phyloP scores from a whole-genome alignment of 2,113 vertebrate species.

The Motacilla alba region DNA sequence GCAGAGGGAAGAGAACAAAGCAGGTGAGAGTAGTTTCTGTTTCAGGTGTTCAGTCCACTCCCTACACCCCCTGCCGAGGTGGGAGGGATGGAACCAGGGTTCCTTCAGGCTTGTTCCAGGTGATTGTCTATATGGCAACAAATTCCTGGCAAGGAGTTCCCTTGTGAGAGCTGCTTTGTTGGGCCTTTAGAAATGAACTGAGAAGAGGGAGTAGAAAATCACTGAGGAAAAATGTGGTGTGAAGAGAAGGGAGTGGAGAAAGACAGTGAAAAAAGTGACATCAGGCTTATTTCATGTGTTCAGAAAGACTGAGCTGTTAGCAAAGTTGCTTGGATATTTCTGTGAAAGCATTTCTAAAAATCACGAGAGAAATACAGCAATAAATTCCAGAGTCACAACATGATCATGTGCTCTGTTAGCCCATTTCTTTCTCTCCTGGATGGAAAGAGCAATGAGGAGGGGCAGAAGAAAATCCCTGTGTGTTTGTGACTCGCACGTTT shows the following conservation, averaged over 20 bases:
- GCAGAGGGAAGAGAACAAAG: background rate
- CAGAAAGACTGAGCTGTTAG: background rate
- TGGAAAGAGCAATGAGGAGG: fast-evolving
- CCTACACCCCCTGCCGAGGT: background rate
- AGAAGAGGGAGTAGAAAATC: background rate
- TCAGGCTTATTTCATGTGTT: background rate
- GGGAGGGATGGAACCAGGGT: background rate
- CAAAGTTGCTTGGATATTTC: background rate
- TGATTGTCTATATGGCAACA: background rate
- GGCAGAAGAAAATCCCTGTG: background rate
- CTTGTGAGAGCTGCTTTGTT: background rate
- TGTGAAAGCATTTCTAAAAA: background rate
- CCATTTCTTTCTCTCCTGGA: background rate
- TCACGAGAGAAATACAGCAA: background rate
- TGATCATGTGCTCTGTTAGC: fast-evolving
- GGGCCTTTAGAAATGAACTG: background rate
- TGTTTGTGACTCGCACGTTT: background rate
- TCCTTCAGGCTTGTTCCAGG: background rate
- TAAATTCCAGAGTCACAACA: background rate
- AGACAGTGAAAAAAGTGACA: background rate
- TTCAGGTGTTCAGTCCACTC: background rate
- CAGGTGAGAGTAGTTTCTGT: background rate
- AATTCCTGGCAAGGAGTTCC: background rate
- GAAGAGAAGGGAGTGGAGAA: background rate
- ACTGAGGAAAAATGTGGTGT: background rate